A percentile compares a stretch with the other conserved stretches of the same genome.
phyloP scores from a whole-genome alignment of 1,140 invertebrate genomes.

The Sesamia nonagrioides region DNA sequence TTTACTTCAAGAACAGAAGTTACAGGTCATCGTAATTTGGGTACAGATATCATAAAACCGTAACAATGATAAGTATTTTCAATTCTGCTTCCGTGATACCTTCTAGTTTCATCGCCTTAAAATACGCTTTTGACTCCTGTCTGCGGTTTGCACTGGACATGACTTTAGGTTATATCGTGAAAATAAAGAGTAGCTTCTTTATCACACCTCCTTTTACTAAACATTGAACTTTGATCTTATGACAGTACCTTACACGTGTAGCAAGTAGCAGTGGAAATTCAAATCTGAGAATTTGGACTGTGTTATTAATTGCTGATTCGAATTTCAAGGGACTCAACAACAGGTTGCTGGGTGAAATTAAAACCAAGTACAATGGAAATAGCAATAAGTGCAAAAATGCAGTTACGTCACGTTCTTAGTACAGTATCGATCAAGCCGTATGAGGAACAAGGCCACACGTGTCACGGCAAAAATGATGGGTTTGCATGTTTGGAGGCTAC shows the following conservation, averaged over 20 bases:
- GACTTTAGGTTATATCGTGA: background rate
- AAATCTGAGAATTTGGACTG: background rate
- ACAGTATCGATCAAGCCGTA: conserved; percentile 63
- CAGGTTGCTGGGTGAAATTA: conserved; percentile 52
- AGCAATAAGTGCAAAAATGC: conserved; percentile 46
- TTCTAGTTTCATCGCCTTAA: background rate
- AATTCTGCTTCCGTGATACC: background rate
- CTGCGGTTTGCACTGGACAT: too few relatives aligned
- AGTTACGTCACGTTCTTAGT: conserved; percentile 49
- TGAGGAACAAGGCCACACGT: conserved; percentile 77
- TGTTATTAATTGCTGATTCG: background rate
- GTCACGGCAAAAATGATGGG: conserved; percentile 60
- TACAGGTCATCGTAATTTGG: conserved; percentile 16
- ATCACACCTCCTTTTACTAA: background rate
- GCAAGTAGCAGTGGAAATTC: background rate
- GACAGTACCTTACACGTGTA: background rate
- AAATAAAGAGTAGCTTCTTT: background rate
- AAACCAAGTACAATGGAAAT: conserved; percentile 33
- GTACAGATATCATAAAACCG: background rate
- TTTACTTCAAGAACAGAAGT: conserved; percentile 5
- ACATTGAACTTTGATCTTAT: background rate
- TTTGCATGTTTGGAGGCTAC: conserved; percentile 61
- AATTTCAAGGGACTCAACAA: conserved; percentile 3
- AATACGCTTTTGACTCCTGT: too few relatives aligned
- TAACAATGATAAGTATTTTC: background rate